Conservation (phyloP, 2,797 vertebrate species). For the Falco peregrinus region DNA sequence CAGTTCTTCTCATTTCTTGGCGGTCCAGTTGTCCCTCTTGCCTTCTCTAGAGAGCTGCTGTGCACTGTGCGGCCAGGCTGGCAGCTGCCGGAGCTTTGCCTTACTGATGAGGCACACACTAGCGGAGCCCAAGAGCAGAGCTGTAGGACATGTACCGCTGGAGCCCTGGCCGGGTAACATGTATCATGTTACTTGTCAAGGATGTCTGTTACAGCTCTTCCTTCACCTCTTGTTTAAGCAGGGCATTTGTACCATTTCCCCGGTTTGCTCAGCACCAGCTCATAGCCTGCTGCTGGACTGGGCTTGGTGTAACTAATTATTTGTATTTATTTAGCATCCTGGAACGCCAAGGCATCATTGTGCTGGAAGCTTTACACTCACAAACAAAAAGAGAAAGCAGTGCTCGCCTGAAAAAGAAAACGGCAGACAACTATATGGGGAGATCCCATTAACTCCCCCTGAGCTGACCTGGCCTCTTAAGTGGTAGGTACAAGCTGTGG, state of each 20-base stretch:
- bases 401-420: neutral
- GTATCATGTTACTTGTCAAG: neutral
- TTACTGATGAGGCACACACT: neutral
- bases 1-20: neutral
- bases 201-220: neutral
- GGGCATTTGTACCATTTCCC: neutral
- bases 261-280: neutral
- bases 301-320: neutral
- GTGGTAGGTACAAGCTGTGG: neutral
- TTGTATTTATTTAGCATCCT: neutral
- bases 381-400: neutral
- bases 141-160: neutral
- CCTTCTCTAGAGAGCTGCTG: neutral
- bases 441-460: neutral
- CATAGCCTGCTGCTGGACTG: neutral
- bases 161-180: neutral
- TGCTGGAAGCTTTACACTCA: neutral
- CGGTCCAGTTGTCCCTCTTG: neutral
- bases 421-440: neutral
- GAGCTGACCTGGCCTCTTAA: neutral
- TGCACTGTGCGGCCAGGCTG: accelerated
- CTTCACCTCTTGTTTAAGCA: neutral
- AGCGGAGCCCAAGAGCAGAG: neutral
- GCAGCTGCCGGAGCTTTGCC: neutral
- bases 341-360: neutral